These are phyloP conservation scores for Danaus chrysippus DNA, from an alignment of 2,888 invertebrate genomes.

Conservation along the genomic window DNA sequence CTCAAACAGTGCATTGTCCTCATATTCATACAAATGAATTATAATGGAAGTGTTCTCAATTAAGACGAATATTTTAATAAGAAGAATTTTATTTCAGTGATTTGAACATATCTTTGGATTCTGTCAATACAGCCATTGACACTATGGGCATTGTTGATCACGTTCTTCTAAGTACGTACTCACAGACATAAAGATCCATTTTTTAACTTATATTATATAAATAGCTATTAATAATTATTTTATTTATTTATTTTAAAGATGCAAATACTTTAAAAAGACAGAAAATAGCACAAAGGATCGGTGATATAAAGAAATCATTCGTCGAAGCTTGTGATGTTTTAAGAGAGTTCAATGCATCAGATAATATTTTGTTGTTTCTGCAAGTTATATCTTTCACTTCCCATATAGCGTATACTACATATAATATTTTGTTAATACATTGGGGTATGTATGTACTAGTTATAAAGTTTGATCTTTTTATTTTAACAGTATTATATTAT, in stretches of 20 bases:
- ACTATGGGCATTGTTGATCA: neutral
- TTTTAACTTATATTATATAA: neutral
- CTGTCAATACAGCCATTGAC: neutral
- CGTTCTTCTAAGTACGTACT: neutral
- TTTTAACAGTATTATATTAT: too few relatives aligned
- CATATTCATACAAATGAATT: too few relatives aligned
- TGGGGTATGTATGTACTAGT: neutral
- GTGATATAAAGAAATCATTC: conserved; percentile 8
- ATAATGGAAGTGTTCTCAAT: too few relatives aligned
- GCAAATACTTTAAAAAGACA: neutral
- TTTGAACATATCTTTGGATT: neutral
- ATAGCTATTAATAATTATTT: neutral
- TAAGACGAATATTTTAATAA: too few relatives aligned
- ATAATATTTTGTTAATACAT: neutral
- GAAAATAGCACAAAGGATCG: conserved; percentile 8
- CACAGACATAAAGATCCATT: neutral
- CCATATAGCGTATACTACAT: neutral
- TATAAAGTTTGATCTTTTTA: too few relatives aligned
- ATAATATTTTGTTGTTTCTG: conserved; percentile 6
- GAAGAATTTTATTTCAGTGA: too few relatives aligned
- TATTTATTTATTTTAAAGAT: conserved; percentile 12
- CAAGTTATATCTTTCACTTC: conserved; percentile 4
- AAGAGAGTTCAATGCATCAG: conserved; percentile 4
- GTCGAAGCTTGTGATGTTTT: conserved; percentile 9
- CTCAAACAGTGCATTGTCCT: too few relatives aligned